Evolutionary conservation across 2,113 vertebrate genomes (phyloP), one percentile per base, ranked within the genome.

Genomic region (Euleptes europaea): DNA sequence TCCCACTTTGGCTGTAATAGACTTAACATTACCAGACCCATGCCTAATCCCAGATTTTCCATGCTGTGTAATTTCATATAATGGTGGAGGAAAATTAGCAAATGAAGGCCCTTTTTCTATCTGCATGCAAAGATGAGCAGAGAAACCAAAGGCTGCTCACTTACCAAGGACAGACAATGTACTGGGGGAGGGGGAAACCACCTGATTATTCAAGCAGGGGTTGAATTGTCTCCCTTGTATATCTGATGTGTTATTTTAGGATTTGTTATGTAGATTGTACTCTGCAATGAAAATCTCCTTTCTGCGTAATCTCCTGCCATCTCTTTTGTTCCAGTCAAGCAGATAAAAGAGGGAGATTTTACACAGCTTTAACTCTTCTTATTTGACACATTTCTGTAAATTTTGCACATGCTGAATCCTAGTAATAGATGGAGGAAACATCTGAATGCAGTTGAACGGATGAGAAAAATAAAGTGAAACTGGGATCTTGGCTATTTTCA

Each of bases 271-370:
- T 38, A 88, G 86, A 89, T 89, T 92, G 67, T 67, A 88, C 72
- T 88, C 57, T 86, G 88, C 87, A 88, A 91, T 91, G 93, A 89
- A 93, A 93, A 91, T 90, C 70, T 90, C 82, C 84, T 91, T 92
- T 92, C 80, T 82, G 31, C 42, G 23, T 85, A 91, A 94, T 86
- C 88, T 88, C 81, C 26, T 87, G 42, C 54, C 90, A 38, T 87
- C 88, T 90, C 85, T 82, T 87, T 91, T 85, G 67, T 66, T 91
- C 83, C 90, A 89, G 81, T 88, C 75, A 84, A 90, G 84, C 13
- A 90, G 73, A 91, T 88, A 84, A 93, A 89, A 80, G 75, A 90
- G 90, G 70, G 33, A 89, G 74, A 49, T 90, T 75, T 79, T 88
- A 87, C 80, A 84, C 85, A 92, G 82, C 26, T 63, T 84, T 88